Conservation (phyloP, 1,140 invertebrate species). For the Hylyphantes graminicola region DNA sequence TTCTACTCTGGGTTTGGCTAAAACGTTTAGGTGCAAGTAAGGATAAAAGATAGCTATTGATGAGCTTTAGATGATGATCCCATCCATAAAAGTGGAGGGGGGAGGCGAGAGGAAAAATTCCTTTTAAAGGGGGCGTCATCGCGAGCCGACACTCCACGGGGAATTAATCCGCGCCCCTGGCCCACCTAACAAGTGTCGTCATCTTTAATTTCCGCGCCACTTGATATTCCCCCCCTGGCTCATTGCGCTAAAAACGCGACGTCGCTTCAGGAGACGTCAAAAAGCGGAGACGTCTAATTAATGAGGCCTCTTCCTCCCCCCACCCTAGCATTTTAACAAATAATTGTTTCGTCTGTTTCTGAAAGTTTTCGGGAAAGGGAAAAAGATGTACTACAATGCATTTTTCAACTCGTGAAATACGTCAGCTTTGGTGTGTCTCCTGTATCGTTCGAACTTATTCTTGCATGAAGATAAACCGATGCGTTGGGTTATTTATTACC, state of each 20-base stretch:
- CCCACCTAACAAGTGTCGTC: slow-evolving; percentile 53
- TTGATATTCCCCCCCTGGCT: slow-evolving; percentile 27
- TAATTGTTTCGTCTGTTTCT: slow-evolving; percentile 25
- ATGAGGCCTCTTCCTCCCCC: slow-evolving; percentile 16
- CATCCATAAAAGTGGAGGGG: too few species aligned
- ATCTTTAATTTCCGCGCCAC: slow-evolving; percentile 56
- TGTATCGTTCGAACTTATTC: too few species aligned
- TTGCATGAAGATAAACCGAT: too few species aligned
- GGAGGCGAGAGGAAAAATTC: too few species aligned
- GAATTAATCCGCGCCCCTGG: slow-evolving; percentile 53
- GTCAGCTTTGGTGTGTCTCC: too few species aligned
- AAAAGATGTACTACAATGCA: slow-evolving; percentile 1
- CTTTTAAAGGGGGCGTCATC: slow-evolving; percentile 28
- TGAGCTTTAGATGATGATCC: too few species aligned
- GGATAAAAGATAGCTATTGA: too few species aligned
- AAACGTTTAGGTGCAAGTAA: too few species aligned
- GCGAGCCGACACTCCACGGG: slow-evolving; percentile 31
- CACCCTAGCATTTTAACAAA: background rate
- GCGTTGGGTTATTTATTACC: too few species aligned
- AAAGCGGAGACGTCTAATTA: slow-evolving; percentile 53
- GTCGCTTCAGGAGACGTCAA: slow-evolving; percentile 18
- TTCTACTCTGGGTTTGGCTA: too few species aligned
- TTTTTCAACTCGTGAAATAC: background rate
- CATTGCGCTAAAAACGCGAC: slow-evolving; percentile 50
- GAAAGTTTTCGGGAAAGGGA: slow-evolving; percentile 3